Evolutionary conservation across 2,113 vertebrate species (phyloP), one percentile per base, ranked within the genome.

Genomic region (Semnornis frantzii): DNA sequence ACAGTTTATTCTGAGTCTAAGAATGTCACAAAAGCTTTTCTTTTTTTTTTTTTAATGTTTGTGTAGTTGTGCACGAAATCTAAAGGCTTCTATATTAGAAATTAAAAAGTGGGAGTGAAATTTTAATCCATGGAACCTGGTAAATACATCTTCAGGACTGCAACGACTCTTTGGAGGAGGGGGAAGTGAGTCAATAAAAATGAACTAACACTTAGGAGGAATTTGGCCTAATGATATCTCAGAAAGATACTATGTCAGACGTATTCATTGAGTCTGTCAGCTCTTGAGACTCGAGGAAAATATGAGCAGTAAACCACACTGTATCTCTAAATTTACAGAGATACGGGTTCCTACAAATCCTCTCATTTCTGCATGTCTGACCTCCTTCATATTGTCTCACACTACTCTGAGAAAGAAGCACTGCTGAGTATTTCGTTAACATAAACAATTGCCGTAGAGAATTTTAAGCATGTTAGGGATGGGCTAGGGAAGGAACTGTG

Each of bases 401-500:
- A 59, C 44, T 77, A 25, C 58, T 62, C 72, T 78, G 91, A 93
- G 85, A 85, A 93, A 87, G 55, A 57, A 89, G 31, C 21, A 60
- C 68, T 82, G 87, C 65, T n/a, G 76, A 83, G 19, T 44, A 87
- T 84, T 86, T 77, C 77, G 48, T 91, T 94, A 95, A 84, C 80
- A 76, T 39, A n/a, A 74, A 68, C 87, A 89, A 95, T 90, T 91
- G 69, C 70, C 78, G 54, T 55, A 15, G 93, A 94, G 93, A 97
- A 96, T 97, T 94, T 96, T 91, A 97, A 95, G 92, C 85, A 96
- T 93, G 87, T 65, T 93, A 91, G 94, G 94, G 93, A 90, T 95
- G 93, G 93, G 94, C 93, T 93, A 72, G 73, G 44, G 76, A 95
- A 95, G 50, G 93, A 88, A 80, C 82, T 94, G 70, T 92, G 92